phyloP scores from a whole-genome alignment of 2,888 invertebrate species.

The Steinernema hermaphroditum region DNA sequence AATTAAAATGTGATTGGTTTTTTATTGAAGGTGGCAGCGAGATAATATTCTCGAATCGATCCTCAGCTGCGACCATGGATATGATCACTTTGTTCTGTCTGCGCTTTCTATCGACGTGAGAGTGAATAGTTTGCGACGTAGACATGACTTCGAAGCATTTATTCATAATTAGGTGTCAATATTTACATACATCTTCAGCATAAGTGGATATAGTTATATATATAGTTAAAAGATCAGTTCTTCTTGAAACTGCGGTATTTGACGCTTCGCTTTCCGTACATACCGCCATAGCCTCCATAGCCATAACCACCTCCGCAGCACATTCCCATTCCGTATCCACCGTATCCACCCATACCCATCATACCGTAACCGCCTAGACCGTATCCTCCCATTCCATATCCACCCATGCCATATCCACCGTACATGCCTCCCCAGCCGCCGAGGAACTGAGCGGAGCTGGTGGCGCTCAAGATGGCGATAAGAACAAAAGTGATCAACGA shows the following conservation, averaged over 20 bases:
- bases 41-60: too few species aligned
- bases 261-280: slow-evolving; percentile 22
- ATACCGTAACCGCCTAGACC: slow-evolving; percentile 5
- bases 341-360: background rate
- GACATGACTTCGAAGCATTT: too few species aligned
- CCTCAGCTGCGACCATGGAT: too few species aligned
- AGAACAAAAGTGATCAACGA: background rate
- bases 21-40: too few species aligned
- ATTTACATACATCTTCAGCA: background rate
- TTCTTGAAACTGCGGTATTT: slow-evolving; percentile 15
- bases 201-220: background rate
- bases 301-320: slow-evolving; percentile 21
- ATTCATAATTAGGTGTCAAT: background rate
- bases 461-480: background rate
- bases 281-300: slow-evolving; percentile 12
- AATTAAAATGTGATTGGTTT: too few species aligned
- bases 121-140: too few species aligned
- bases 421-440: slow-evolving; percentile 25
- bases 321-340: slow-evolving; percentile 17
- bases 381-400: slow-evolving; percentile 4
- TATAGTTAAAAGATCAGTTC: background rate
- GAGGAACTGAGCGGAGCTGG: slow-evolving; percentile 7
- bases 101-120: too few species aligned
- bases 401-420: slow-evolving; percentile 17
- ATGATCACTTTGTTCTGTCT: too few species aligned